Evolutionary conservation across 2,113 vertebrate species (phyloP).

Genomic region (Oryzias celebensis): DNA sequence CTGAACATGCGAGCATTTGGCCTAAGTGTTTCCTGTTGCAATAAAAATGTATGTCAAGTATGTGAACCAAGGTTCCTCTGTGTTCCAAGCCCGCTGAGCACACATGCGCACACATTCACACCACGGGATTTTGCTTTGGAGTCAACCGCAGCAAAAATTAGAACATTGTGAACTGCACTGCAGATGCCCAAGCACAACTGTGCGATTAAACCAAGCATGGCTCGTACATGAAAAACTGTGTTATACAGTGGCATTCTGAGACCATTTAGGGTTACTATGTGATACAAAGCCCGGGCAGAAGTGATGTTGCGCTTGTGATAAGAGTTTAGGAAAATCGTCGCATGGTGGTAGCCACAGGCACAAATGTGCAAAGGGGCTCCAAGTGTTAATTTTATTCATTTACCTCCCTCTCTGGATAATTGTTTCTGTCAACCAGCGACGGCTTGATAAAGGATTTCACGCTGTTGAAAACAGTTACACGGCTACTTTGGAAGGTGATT

Average conservation of each 20-base stretch:
- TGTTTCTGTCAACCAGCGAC: constrained; percentile 79
- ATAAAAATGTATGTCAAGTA: constrained; percentile 75
- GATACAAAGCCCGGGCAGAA: constrained; percentile 53
- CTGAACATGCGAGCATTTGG: constrained; percentile 69
- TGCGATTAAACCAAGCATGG: constrained; percentile 40
- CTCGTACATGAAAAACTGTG: constrained; percentile 4
- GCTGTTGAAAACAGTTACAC: constrained; percentile 73
- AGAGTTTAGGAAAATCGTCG: constrained; percentile 67
- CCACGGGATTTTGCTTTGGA: constrained; percentile 35
- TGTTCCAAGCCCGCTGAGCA: constrained; percentile 25
- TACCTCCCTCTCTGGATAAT: constrained; percentile 78
- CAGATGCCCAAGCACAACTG: constrained; percentile 30
- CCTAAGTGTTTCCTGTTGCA: constrained; percentile 76
- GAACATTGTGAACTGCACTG: constrained; percentile 30
- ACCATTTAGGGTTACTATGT: constrained; percentile 31
- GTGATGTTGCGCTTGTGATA: constrained; percentile 56
- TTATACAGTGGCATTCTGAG: constrained; percentile 25
- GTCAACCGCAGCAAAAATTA: constrained; percentile 31
- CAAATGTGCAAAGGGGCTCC: constrained; percentile 64
- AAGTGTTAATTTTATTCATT: constrained; percentile 79
- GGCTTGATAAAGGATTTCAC: constrained; percentile 80
- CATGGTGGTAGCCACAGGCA: constrained; percentile 65
- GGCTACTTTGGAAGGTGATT: constrained; percentile 78
- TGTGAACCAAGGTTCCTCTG: constrained; percentile 60
- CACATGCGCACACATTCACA: constrained; percentile 1